phyloP scores from a whole-genome alignment of 2,113 vertebrate species.

The Oreochromis aureus region DNA sequence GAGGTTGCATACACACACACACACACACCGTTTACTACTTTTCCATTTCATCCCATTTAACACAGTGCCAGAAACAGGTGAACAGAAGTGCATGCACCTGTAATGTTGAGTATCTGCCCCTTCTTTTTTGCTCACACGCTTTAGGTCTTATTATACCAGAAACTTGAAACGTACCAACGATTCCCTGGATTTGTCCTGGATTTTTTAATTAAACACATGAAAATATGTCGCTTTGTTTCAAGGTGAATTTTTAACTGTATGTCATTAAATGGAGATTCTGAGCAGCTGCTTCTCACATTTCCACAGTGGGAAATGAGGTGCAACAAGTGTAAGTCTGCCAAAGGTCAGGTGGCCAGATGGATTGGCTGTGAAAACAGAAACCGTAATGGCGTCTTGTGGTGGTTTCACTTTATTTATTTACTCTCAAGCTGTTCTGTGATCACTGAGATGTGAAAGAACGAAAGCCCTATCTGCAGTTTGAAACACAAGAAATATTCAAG shows the following conservation, averaged over 20 bases:
- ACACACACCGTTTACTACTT: background rate
- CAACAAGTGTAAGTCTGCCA: background rate
- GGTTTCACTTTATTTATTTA: background rate
- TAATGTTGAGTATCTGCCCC: background rate
- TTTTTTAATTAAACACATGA: background rate
- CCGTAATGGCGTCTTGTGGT: background rate
- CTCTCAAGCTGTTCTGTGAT: background rate
- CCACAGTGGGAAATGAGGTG: background rate
- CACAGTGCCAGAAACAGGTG: background rate
- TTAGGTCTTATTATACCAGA: background rate
- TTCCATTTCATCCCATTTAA: slow-evolving; percentile 23
- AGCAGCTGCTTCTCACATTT: background rate
- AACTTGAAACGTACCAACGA: background rate
- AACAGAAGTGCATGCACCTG: background rate
- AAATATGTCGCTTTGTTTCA: background rate
- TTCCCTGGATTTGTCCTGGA: background rate
- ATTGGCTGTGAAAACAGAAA: background rate
- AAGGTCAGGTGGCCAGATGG: background rate
- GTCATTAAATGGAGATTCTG: background rate
- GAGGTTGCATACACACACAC: background rate
- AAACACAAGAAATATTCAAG: background rate
- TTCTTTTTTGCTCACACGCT: background rate
- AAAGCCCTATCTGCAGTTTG: background rate
- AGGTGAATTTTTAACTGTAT: background rate
- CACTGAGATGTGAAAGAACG: background rate